Conservation (phyloP, 2,797 vertebrate species). For the Sebastes minor region DNA sequence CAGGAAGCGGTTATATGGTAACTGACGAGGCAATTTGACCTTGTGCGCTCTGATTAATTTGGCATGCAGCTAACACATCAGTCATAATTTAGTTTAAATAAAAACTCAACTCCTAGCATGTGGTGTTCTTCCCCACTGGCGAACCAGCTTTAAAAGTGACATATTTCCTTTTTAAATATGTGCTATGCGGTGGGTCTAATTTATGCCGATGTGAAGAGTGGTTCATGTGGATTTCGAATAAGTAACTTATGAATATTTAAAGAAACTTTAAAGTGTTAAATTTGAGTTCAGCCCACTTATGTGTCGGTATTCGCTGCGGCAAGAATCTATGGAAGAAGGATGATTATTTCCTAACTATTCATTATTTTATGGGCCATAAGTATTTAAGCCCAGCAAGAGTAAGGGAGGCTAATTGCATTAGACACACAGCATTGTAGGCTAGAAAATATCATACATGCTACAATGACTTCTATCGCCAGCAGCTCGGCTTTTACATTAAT, state of each 20-base stretch:
- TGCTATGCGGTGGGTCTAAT: neutral
- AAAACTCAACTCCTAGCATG: neutral
- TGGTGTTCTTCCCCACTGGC: too few relatives aligned
- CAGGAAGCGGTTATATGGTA: too few relatives aligned
- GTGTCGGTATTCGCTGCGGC: too few relatives aligned
- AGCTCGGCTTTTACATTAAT: neutral
- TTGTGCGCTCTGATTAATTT: neutral
- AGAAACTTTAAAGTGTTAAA: neutral
- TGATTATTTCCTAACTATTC: too few relatives aligned
- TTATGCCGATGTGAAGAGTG: neutral
- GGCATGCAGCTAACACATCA: neutral
- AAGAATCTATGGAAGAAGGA: too few relatives aligned
- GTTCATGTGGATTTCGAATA: neutral
- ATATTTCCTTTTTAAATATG: neutral
- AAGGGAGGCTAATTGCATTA: too few relatives aligned
- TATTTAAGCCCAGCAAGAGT: too few relatives aligned
- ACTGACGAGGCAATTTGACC: neutral
- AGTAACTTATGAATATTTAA: neutral
- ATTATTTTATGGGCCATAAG: too few relatives aligned
- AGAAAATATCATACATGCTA: neutral
- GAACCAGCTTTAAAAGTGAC: neutral
- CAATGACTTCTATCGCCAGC: neutral
- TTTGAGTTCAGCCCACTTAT: neutral
- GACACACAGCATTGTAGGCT: neutral
- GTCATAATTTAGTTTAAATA: neutral